A percentile compares a stretch with the other conserved stretches of the same genome.
phyloP scores from a whole-genome alignment of 2,888 invertebrate genomes.

The Empis livida region DNA sequence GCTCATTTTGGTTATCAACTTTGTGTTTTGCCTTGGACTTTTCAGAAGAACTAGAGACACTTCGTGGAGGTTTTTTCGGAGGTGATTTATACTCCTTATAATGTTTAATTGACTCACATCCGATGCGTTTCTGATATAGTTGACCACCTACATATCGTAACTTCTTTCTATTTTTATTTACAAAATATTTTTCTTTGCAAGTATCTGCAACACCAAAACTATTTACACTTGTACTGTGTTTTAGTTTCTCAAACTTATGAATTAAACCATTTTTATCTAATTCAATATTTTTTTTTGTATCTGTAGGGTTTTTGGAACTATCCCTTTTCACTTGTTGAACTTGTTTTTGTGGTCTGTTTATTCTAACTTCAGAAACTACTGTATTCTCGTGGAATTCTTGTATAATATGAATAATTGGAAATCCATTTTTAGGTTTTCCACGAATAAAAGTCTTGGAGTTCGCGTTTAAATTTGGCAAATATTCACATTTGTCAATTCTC shows the following conservation, averaged over 20 bases:
- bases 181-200: no score
- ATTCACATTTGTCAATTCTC: no score
- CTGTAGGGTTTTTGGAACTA: conserved; percentile 6
- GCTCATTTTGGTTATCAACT: no score
- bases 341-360: conserved; percentile 18
- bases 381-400: conserved; percentile 31
- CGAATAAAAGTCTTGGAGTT: conserved; percentile 16
- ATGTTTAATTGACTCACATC: no score
- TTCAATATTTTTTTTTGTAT: not conserved
- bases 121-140: no score
- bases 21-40: no score
- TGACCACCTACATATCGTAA: no score
- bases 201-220: no score
- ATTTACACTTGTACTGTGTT: no score
- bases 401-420: conserved; percentile 27
- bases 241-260: no score
- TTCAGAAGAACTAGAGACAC: conserved; percentile 14
- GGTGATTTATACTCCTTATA: conserved; percentile 14
- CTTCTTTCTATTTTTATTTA: no score
- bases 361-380: conserved; percentile 31
- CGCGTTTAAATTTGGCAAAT: conserved; percentile 15
- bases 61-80: conserved; percentile 32
- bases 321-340: conserved; percentile 9
- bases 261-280: no score
- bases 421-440: conserved; percentile 14